Conservation (phyloP, 2,797 vertebrate species). For the Spondyliosoma cantharus region DNA sequence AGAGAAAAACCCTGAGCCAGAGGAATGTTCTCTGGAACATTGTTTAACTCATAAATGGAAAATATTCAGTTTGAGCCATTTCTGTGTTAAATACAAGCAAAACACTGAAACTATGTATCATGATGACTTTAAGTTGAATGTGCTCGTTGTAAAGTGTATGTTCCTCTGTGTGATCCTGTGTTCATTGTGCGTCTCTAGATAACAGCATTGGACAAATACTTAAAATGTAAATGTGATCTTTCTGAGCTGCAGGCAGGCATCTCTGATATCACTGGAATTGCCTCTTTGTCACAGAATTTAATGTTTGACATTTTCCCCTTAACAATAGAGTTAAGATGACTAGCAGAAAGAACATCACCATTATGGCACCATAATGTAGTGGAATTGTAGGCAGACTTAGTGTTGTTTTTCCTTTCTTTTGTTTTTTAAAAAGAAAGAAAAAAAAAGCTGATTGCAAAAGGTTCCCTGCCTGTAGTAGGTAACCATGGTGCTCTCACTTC, state of each 20-base stretch:
- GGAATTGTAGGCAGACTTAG: slow-evolving; percentile 32
- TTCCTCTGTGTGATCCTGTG: slow-evolving; percentile 7
- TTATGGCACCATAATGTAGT: slow-evolving; percentile 50
- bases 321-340: slow-evolving; percentile 41
- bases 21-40: not conserved
- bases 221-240: slow-evolving; percentile 70
- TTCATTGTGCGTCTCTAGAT: slow-evolving; percentile 27
- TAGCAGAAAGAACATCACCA: slow-evolving; percentile 25
- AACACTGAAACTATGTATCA: not conserved
- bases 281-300: slow-evolving; percentile 23
- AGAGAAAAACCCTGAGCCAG: not conserved
- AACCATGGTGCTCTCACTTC: slow-evolving; percentile 60
- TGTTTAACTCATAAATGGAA: not conserved
- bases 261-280: slow-evolving; percentile 38
- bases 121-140: slow-evolving; percentile 10
- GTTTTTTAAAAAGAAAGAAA: not conserved
- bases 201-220: slow-evolving; percentile 40
- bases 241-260: slow-evolving; percentile 47
- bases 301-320: slow-evolving; percentile 48
- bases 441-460: slow-evolving; percentile 46
- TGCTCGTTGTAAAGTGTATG: not conserved
- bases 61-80: not conserved
- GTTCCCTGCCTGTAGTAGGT: slow-evolving; percentile 38
- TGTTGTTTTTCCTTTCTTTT: slow-evolving; percentile 9
- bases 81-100: not conserved